phyloP scores from a whole-genome alignment of 2,113 vertebrate genomes.

The Centrocercus urophasianus region DNA sequence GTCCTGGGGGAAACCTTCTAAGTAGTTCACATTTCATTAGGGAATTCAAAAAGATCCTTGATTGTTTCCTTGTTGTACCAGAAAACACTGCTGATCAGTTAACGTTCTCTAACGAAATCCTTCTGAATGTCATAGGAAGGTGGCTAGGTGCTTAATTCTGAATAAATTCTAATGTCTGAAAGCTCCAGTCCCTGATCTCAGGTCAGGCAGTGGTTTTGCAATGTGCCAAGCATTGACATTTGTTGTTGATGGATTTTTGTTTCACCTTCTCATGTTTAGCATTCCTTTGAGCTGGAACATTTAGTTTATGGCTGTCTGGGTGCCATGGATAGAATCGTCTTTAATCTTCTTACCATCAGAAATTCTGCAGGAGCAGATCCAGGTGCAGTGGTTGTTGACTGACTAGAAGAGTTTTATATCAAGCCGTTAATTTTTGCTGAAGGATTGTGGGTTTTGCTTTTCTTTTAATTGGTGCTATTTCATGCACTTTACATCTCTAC shows the following conservation, averaged over 20 bases:
- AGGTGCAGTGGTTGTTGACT: not conserved
- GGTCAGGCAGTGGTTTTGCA: constrained; percentile 25
- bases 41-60: not conserved
- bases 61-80: not conserved
- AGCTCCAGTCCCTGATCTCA: not conserved
- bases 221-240: not conserved
- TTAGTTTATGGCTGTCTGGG: constrained; percentile 23
- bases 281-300: constrained; percentile 49
- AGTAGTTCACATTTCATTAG: not conserved
- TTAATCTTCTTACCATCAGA: constrained; percentile 48
- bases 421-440: not conserved
- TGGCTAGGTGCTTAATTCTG: not conserved
- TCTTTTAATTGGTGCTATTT: not conserved
- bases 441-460: not conserved
- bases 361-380: constrained; percentile 16
- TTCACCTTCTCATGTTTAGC: constrained; percentile 40
- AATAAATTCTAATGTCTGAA: not conserved
- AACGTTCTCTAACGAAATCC: not conserved
- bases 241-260: constrained; percentile 37
- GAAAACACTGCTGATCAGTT: not conserved
- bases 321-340: constrained; percentile 14
- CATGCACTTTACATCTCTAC: not conserved
- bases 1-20: not conserved
- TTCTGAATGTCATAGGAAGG: not conserved
- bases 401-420: not conserved